Percentiles rank a stretch among this genome's conserved stretches.
These are phyloP conservation scores for Cyanistes caeruleus DNA, from an alignment of 2,113 vertebrate species.

Conservation along the genomic window DNA sequence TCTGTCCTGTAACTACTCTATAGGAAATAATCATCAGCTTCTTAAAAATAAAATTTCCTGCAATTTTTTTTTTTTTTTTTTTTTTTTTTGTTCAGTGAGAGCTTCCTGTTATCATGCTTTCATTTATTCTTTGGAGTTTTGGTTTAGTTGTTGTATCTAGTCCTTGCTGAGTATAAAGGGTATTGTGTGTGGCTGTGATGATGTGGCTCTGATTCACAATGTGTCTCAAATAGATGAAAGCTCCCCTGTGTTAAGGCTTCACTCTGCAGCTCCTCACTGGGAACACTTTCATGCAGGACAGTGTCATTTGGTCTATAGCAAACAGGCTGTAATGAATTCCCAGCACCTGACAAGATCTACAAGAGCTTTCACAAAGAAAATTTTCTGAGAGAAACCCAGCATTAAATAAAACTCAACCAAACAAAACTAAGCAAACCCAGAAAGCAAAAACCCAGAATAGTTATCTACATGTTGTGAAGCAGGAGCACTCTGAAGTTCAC, in stretches of 20 bases:
- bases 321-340: not conserved
- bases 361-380: not conserved
- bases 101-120: not conserved
- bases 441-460: not conserved
- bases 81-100: not conserved
- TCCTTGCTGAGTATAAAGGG: not conserved
- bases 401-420: not conserved
- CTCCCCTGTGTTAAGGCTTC: not conserved
- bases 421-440: not conserved
- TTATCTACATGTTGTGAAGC: not conserved
- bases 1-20: not conserved
- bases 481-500: not conserved
- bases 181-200: not conserved
- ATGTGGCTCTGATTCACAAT: not conserved
- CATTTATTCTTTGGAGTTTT: not conserved
- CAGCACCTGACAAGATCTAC: not conserved
- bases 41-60: not conserved
- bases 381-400: not conserved
- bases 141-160: not conserved
- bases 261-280: not conserved
- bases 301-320: not conserved
- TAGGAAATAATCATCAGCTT: not conserved
- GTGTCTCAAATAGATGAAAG: not conserved
- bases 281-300: not conserved
- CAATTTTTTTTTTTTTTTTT: not conserved